Evolutionary conservation across 2,113 vertebrate species (phyloP).

Genomic region (Pseudorectes ferrugineus): DNA sequence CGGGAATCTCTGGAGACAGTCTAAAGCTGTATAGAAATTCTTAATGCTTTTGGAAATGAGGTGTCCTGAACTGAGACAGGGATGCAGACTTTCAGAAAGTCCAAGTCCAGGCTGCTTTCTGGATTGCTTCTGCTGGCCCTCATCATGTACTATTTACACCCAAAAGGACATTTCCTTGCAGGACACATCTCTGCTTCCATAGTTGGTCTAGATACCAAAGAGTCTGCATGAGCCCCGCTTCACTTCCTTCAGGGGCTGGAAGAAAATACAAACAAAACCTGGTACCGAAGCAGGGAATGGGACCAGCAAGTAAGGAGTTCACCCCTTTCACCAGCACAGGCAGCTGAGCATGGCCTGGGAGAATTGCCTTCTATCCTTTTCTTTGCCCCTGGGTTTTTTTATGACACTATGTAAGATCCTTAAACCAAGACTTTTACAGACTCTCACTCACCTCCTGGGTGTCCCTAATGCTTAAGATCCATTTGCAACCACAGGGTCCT

Average conservation of each 20-base stretch:
- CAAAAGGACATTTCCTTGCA: background rate
- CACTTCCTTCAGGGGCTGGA: background rate
- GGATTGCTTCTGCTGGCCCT: background rate
- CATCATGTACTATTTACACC: background rate
- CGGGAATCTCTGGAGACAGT: conserved; percentile 8
- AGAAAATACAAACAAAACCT: background rate
- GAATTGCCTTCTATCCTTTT: background rate
- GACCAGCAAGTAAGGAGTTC: rapidly evolving
- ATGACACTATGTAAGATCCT: background rate
- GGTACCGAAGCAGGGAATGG: rapidly evolving
- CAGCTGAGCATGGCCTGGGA: background rate
- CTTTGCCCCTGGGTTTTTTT: background rate
- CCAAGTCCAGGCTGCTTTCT: background rate
- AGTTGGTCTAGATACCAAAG: background rate
- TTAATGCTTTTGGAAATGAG: background rate
- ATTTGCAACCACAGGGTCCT: rapidly evolving
- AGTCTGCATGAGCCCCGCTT: background rate
- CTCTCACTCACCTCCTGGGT: background rate
- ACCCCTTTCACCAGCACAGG: background rate
- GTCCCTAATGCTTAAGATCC: background rate
- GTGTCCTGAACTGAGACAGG: background rate
- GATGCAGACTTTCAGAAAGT: background rate
- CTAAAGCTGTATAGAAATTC: background rate
- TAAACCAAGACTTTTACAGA: background rate
- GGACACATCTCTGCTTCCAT: background rate